These are phyloP conservation scores for Heliconius melpomene DNA, from an alignment of 1,140 invertebrate species.

Conservation along the genomic window DNA sequence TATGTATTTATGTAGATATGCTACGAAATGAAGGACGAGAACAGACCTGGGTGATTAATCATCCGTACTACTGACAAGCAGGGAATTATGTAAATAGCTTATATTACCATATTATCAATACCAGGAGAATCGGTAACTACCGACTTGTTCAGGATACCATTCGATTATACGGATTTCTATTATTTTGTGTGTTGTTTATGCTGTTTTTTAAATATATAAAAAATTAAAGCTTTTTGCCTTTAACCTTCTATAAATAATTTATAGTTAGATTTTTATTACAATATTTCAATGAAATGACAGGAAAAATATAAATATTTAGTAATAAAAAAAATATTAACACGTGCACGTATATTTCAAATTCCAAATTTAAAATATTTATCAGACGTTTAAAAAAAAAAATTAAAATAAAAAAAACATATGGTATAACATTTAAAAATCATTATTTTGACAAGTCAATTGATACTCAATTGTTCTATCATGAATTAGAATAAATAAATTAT, in stretches of 20 bases:
- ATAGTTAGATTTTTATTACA: too few relatives aligned
- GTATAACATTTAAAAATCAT: too few relatives aligned
- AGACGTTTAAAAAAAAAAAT: too few relatives aligned
- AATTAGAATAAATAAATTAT: neutral
- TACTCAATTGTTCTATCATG: neutral
- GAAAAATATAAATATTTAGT: too few relatives aligned
- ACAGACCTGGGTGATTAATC: constrained; percentile 48
- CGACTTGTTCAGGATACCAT: neutral
- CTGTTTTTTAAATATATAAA: neutral
- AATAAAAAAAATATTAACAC: too few relatives aligned
- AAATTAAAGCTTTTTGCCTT: neutral
- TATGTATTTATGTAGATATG: constrained; percentile 9
- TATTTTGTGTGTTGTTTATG: neutral
- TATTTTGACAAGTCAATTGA: neutral
- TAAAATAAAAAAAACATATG: too few relatives aligned
- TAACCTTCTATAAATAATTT: too few relatives aligned
- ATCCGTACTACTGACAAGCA: constrained; percentile 42
- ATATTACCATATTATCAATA: constrained; percentile 47
- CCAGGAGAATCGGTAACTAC: constrained; percentile 24
- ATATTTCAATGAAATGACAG: too few relatives aligned
- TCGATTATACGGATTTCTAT: neutral
- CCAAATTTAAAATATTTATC: too few relatives aligned
- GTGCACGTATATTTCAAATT: too few relatives aligned
- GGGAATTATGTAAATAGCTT: constrained; percentile 47
- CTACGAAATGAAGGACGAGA: constrained; percentile 37